phyloP scores from a whole-genome alignment of 2,888 invertebrate species.

The Rotaria magnacalcarata region DNA sequence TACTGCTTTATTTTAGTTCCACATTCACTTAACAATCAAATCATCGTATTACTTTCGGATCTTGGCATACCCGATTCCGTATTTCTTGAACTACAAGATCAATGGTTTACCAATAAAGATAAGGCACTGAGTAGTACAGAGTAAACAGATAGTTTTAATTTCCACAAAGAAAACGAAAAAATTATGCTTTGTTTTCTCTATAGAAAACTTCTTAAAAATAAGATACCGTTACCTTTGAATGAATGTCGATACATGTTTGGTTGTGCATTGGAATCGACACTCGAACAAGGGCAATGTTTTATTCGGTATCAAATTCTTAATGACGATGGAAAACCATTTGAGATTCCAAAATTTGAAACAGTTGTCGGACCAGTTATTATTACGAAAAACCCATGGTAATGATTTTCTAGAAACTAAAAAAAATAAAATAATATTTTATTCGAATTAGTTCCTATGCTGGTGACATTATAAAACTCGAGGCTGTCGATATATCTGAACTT shows the following conservation, averaged over 20 bases:
- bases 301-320: background rate
- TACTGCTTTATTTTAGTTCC: background rate
- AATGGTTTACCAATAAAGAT: background rate
- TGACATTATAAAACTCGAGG: background rate
- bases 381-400: background rate
- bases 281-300: background rate
- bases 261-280: background rate
- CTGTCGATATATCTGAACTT: background rate
- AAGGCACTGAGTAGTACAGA: no score
- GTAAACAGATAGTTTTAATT: no score
- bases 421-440: no score
- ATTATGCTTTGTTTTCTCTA: background rate
- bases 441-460: background rate
- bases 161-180: no score
- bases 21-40: background rate
- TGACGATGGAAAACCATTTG: background rate
- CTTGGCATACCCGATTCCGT: background rate
- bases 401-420: background rate
- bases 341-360: background rate
- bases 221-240: background rate
- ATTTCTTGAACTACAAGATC: background rate
- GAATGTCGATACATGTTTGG: constrained; percentile 20
- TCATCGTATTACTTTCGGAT: background rate
- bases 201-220: background rate
- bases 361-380: background rate